Base-by-base conservation (phyloP, 2,113 vertebrate species). In the Elachura formosa region DNA sequence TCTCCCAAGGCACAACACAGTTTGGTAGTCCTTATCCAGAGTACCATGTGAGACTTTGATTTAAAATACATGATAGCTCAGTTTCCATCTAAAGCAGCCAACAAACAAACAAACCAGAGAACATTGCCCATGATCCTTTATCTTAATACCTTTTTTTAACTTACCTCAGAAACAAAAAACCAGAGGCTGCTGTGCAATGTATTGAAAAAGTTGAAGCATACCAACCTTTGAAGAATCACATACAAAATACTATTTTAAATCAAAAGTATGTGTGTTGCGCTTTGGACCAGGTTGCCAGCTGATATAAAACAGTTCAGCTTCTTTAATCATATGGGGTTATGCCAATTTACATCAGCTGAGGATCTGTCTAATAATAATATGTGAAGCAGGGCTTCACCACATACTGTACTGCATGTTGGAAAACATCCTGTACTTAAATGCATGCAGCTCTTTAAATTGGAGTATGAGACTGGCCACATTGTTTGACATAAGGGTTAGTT, bases 401-500 rank as follows among this genome's bases (percentile, higher is more conserved):
- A 93, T 97, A 97, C 95, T 93, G 82, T 95, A 96, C 75, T 86
- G 48, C 89, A 95, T 84, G 95, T 92, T 76, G 56, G 93, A 97
- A 96, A 95, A 95, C 96, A 97, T 95, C 96, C 95, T 97, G 86
- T 52, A 21, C 84, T 87, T 82, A 94, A 96, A 95, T 84, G 75
- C 90, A 89, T 81, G 31, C 75, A 79, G 95, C 89, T 90, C 92
- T 96, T 97, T 92, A n/a, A 69, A 24, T 73, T 77, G 83, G 97
- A 96, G 84, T 77, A 97, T 84, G 89, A 96, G 93, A 94, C 96
- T 85, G 82, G 94, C 96, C 97, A 97, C 93, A 96, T 97, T 98
- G 98, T 98, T 98, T 98, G 98, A 98, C 98, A 97, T 89, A 94
- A 94, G 97, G 96, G 97, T 98, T 98, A 92, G 96, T 97, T 98